Evolutionary conservation across 2,888 invertebrate species (phyloP).

Genomic region (Nomada fabriciana): DNA sequence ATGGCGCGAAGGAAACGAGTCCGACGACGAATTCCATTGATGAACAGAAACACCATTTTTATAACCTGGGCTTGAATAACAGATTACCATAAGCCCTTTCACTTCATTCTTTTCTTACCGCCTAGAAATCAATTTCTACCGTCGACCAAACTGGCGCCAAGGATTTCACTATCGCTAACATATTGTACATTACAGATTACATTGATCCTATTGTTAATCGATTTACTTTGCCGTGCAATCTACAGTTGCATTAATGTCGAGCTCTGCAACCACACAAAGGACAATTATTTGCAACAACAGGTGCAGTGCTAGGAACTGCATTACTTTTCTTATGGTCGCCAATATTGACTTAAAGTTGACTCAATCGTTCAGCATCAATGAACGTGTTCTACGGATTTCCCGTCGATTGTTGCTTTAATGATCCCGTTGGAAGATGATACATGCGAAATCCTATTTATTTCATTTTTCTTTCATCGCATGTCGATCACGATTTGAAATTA

Average conservation of each 20-base stretch:
- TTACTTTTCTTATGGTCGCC: background rate
- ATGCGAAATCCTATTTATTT: background rate
- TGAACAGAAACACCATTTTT: slow-evolving; percentile 32
- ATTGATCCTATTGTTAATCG: slow-evolving; percentile 7
- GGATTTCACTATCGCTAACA: slow-evolving; percentile 31
- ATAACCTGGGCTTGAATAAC: slow-evolving; percentile 39
- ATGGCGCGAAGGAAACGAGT: background rate
- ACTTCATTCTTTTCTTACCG: slow-evolving; percentile 24
- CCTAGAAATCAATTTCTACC: background rate
- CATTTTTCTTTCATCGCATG: slow-evolving; percentile 12
- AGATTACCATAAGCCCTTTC: slow-evolving; percentile 21
- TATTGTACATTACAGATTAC: slow-evolving; percentile 25
- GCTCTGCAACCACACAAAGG: background rate
- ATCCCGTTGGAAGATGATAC: background rate
- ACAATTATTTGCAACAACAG: background rate
- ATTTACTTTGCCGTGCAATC: slow-evolving; percentile 9
- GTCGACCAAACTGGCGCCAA: background rate
- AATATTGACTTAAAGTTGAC: background rate
- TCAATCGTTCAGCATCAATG: background rate
- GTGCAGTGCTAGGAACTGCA: background rate
- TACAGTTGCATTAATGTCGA: background rate
- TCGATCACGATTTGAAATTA: slow-evolving; percentile 28
- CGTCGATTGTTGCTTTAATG: background rate
- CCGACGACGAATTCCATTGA: slow-evolving; percentile 13
- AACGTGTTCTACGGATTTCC: background rate